Evolutionary conservation across 2,888 invertebrate genomes (phyloP).

Genomic region (Idaea aversata): DNA sequence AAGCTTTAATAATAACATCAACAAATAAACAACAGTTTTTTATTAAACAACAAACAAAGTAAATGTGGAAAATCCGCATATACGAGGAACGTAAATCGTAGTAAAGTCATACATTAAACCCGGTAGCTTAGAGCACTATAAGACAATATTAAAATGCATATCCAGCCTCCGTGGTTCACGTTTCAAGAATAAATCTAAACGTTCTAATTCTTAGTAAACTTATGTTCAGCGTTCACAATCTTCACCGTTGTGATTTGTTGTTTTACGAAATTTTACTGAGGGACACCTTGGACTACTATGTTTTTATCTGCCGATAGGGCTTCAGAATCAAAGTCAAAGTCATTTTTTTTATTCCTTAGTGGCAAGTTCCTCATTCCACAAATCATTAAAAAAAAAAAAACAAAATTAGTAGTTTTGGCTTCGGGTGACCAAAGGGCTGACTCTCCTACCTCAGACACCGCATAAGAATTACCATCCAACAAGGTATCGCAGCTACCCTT

Average conservation of each 20-base stretch:
- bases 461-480: no score
- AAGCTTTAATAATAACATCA: neutral
- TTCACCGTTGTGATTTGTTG: neutral
- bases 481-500: no score
- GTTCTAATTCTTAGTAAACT: constrained; percentile 42
- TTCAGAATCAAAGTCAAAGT: no score
- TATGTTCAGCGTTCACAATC: constrained; percentile 16
- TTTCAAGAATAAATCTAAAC: constrained; percentile 39
- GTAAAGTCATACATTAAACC: constrained; percentile 12
- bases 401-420: no score
- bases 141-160: constrained; percentile 44
- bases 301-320: neutral
- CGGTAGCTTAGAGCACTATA: constrained; percentile 13
- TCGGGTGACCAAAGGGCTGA: no score
- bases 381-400: no score
- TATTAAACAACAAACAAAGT: constrained; percentile 1
- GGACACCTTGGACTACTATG: neutral
- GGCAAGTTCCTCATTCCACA: no score
- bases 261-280: neutral
- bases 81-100: constrained; percentile 7
- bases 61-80: neutral
- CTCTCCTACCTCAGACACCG: no score
- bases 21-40: neutral
- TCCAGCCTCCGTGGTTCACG: constrained; percentile 34
- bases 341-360: no score